Conservation (phyloP, 1,140 invertebrate genomes). For the Solenopsis fugax region DNA sequence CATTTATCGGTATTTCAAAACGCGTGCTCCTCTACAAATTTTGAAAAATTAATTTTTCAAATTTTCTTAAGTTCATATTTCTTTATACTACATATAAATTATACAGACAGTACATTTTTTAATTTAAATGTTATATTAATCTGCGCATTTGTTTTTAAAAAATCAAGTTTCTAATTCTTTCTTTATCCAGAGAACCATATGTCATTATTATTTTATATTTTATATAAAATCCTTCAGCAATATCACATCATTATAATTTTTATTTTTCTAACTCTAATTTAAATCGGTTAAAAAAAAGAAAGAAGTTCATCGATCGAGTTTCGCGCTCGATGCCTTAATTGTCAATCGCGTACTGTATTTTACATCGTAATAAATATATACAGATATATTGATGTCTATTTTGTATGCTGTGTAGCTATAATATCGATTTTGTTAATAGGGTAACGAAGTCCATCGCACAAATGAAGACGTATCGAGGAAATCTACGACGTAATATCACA, state of each 20-base stretch:
- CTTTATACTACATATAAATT: background rate
- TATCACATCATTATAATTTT: background rate
- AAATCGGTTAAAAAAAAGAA: background rate
- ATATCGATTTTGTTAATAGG: constrained; percentile 67
- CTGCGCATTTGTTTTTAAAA: background rate
- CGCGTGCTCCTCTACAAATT: background rate
- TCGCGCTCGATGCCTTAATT: background rate
- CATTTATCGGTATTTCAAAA: background rate
- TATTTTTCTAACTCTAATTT: background rate
- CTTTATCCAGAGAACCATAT: background rate
- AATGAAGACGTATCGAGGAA: constrained; percentile 63
- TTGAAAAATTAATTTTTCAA: background rate
- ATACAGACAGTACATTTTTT: background rate
- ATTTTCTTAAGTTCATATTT: background rate
- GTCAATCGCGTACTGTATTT: background rate
- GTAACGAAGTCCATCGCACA: constrained; percentile 43
- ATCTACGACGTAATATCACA: constrained; percentile 22
- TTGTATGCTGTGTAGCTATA: constrained; percentile 27
- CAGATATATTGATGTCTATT: constrained; percentile 31
- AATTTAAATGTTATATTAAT: background rate
- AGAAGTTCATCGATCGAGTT: background rate
- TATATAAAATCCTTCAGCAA: background rate
- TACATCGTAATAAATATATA: constrained; percentile 42
- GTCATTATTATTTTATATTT: background rate
- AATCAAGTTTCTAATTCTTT: background rate